A percentile compares a stretch with the other conserved stretches of the same genome.
Conservation (phyloP, 2,797 vertebrate genomes). For the Salarias fasciatus region DNA sequence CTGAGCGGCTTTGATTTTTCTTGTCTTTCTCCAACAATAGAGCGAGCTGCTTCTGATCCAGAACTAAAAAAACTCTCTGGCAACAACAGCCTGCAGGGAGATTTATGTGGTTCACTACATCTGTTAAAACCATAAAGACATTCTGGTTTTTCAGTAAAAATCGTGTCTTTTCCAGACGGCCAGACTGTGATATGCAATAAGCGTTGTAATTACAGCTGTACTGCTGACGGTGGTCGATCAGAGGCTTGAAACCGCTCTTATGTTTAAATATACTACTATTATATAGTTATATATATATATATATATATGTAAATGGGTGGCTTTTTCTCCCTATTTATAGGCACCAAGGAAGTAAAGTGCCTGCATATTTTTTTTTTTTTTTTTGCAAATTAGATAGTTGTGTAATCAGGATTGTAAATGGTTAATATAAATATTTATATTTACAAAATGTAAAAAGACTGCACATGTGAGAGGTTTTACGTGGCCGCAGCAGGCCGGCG, state of each 20-base stretch:
- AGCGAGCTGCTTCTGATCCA: slow-evolving; percentile 57
- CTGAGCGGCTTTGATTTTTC: slow-evolving; percentile 24
- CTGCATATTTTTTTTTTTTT: slow-evolving; percentile 75
- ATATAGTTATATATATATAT: slow-evolving; percentile 64
- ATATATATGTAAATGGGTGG: slow-evolving; percentile 65
- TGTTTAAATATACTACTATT: slow-evolving; percentile 64
- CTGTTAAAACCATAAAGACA: slow-evolving; percentile 76
- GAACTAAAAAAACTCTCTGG: slow-evolving; percentile 51
- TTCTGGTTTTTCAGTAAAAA: slow-evolving; percentile 27
- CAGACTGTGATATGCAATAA: slow-evolving; percentile 67
- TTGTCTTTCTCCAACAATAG: slow-evolving; percentile 29
- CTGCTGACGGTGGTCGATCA: slow-evolving; percentile 61
- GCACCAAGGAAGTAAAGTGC: slow-evolving; percentile 70
- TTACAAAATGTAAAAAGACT: slow-evolving; percentile 51
- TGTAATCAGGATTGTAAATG: slow-evolving; percentile 77
- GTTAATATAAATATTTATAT: slow-evolving; percentile 65
- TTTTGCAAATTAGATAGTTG: slow-evolving; percentile 67
- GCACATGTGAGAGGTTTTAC: slow-evolving; percentile 52
- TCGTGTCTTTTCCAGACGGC: slow-evolving; percentile 65
- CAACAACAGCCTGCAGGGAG: slow-evolving; percentile 53
- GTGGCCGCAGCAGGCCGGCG: slow-evolving; percentile 32
- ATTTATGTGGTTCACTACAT: slow-evolving; percentile 76
- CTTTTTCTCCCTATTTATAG: slow-evolving; percentile 67
- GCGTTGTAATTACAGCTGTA: slow-evolving; percentile 64
- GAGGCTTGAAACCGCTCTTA: slow-evolving; percentile 47